A percentile compares a stretch with the other conserved stretches of the same genome.
Conservation (phyloP, 2,797 vertebrate genomes). For the Microhierax caerulescens region DNA sequence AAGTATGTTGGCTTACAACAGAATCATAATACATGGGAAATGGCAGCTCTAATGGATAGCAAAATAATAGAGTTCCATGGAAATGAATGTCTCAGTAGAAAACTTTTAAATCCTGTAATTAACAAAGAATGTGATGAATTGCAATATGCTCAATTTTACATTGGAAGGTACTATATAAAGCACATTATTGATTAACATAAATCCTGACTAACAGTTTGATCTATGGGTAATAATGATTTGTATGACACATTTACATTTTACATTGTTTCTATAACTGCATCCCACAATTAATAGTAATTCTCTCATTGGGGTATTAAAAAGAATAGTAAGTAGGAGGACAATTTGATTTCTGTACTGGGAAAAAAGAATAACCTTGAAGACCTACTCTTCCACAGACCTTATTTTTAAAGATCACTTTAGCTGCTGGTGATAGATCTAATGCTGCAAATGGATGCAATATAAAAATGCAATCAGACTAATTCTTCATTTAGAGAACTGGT, state of each 20-base stretch:
- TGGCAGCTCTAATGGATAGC: not conserved
- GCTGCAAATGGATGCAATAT: not conserved
- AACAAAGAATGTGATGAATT: not conserved
- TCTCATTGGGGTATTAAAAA: not conserved
- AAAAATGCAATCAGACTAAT: not conserved
- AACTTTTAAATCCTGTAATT: conserved; percentile 28
- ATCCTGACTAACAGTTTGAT: not conserved
- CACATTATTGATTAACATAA: conserved; percentile 45
- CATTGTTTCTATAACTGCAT: not conserved
- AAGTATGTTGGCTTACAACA: not conserved
- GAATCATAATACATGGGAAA: not conserved
- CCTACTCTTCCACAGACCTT: not conserved
- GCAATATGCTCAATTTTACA: not conserved
- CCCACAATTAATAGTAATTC: not conserved
- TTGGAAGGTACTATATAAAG: not conserved
- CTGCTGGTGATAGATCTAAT: not conserved
- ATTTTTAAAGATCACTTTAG: not conserved
- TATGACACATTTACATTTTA: not conserved
- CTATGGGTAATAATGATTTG: conserved; percentile 11
- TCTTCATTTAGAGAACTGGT: not conserved
- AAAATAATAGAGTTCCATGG: not conserved
- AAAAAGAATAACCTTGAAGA: not conserved
- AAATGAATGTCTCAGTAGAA: not conserved
- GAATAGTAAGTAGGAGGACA: not conserved
- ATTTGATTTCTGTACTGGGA: not conserved